These are phyloP conservation scores for Casuarius casuarius DNA, from an alignment of 2,113 vertebrate species.

Conservation along the genomic window DNA sequence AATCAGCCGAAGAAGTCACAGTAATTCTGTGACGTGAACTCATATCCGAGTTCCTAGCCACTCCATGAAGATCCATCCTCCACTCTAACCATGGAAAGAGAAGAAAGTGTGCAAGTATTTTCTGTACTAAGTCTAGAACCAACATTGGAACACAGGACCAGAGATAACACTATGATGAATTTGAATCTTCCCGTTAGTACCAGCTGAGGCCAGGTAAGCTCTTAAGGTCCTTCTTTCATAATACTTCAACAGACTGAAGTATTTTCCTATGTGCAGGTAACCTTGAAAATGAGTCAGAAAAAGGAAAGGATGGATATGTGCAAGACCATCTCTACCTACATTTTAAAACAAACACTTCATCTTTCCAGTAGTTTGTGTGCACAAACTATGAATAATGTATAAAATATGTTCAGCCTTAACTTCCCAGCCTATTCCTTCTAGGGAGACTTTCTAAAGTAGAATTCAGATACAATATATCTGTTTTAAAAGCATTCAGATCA, in stretches of 20 bases:
- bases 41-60: background rate
- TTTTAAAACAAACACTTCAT: background rate
- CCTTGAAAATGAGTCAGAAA: background rate
- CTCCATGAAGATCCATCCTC: background rate
- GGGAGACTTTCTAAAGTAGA: background rate
- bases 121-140: too few species aligned
- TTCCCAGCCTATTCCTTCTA: background rate
- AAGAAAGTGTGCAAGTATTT: background rate
- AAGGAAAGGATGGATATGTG: background rate
- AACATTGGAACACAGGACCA: background rate
- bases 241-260: background rate
- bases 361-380: background rate
- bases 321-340: background rate
- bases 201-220: background rate
- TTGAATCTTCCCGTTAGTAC: background rate
- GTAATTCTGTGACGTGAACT: background rate
- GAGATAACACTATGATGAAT: background rate
- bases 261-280: background rate
- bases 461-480: background rate
- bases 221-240: background rate
- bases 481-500: background rate
- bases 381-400: background rate
- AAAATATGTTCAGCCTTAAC: background rate
- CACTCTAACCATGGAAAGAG: background rate
- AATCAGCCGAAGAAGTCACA: background rate